Conservation (phyloP, 64 coral and sea anemone genomes). For the Orbicella faveolata region DNA sequence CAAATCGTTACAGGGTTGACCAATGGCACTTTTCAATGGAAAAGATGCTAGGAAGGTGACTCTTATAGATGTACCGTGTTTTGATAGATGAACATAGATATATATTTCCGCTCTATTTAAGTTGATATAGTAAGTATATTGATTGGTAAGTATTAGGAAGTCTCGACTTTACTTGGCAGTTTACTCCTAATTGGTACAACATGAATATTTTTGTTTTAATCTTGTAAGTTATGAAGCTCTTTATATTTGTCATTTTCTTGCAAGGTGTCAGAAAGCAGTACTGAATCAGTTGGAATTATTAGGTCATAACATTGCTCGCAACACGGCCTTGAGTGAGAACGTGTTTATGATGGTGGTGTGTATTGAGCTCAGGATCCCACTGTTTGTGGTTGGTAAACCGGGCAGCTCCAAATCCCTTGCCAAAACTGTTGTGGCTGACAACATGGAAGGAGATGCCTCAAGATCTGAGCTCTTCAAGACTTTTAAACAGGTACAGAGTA, state of each 20-base stretch:
- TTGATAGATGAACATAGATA: too few relatives aligned
- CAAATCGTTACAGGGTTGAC: too few relatives aligned
- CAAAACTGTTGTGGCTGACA: constrained; percentile 80
- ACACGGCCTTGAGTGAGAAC: constrained; percentile 83
- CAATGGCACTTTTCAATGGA: too few relatives aligned
- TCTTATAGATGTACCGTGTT: too few relatives aligned
- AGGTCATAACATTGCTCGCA: constrained; percentile 83
- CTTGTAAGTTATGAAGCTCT: background rate
- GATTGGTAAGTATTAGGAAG: too few relatives aligned
- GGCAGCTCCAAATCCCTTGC: constrained; percentile 85
- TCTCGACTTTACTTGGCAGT: too few relatives aligned
- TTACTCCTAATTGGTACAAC: too few relatives aligned
- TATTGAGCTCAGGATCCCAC: constrained; percentile 74
- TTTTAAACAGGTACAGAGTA: constrained; percentile 66
- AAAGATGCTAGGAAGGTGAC: too few relatives aligned
- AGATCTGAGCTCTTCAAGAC: constrained; percentile 71
- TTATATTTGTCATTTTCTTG: background rate
- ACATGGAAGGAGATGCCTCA: constrained; percentile 80
- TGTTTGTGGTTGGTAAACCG: constrained; percentile 83
- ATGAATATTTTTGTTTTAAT: too few relatives aligned
- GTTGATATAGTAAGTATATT: too few relatives aligned
- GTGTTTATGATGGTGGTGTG: constrained; percentile 90
- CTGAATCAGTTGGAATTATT: constrained; percentile 69
- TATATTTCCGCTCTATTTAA: too few relatives aligned
- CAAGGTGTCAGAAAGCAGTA: constrained; percentile 80